A percentile compares a stretch with the other conserved stretches of the same genome.
Evolutionary conservation across 2,888 invertebrate species (phyloP).

Genomic region (Oithona nana): DNA sequence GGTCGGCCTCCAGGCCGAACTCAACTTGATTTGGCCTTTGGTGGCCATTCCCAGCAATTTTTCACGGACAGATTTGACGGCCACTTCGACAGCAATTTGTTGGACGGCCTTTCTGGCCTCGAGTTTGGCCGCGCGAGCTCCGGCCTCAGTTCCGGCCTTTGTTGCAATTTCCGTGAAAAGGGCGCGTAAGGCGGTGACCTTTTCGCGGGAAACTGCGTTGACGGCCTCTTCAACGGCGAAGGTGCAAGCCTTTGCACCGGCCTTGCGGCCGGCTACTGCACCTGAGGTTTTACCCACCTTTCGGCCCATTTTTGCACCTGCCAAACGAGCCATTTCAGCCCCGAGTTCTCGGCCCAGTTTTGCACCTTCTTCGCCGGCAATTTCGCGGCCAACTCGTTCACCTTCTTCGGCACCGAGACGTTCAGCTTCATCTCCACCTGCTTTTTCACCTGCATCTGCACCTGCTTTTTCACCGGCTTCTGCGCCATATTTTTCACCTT

Average conservation of each 20-base stretch:
- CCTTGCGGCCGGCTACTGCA: neutral
- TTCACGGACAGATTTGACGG: constrained; percentile 14
- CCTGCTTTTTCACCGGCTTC: constrained; percentile 13
- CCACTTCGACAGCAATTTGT: constrained; percentile 13
- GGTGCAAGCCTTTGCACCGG: neutral
- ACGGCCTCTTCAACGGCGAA: neutral
- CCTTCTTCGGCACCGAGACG: constrained; percentile 15
- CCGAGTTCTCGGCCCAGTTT: constrained; percentile 16
- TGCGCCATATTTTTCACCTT: constrained; percentile 12
- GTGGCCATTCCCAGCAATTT: constrained; percentile 16
- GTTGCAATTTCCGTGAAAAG: constrained; percentile 9
- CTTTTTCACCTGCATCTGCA: constrained; percentile 10
- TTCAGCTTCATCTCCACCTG: constrained; percentile 16
- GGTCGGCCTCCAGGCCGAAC: constrained; percentile 15
- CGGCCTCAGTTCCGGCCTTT: neutral
- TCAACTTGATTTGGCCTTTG: constrained; percentile 7
- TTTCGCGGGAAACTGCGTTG: constrained; percentile 4
- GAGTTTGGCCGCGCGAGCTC: neutral
- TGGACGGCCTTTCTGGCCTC: constrained; percentile 12
- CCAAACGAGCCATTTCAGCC: constrained; percentile 10
- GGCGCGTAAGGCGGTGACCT: constrained; percentile 5
- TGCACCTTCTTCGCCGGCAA: constrained; percentile 17
- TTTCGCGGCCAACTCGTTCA: constrained; percentile 14
- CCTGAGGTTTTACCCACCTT: constrained; percentile 12
- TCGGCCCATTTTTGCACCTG: constrained; percentile 15